Percentiles rank a stretch among this genome's conserved stretches.
phyloP scores from a whole-genome alignment of 2,113 vertebrate species.

The Etheostoma spectabile region DNA sequence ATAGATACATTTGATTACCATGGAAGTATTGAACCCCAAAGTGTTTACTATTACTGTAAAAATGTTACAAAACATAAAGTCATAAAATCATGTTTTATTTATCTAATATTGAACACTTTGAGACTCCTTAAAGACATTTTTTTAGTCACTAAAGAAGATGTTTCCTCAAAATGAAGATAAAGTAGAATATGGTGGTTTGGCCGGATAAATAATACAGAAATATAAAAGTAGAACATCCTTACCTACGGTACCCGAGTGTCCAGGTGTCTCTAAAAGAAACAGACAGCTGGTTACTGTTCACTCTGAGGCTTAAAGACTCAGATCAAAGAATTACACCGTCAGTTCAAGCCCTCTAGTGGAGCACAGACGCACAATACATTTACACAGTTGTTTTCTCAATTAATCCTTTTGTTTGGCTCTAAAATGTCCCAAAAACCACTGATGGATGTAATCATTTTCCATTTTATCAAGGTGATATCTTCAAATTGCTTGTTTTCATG shows the following conservation, averaged over 20 bases:
- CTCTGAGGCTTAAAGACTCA: neutral
- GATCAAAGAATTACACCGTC: neutral
- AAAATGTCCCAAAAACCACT: neutral
- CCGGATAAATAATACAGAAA: neutral
- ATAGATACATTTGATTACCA: neutral
- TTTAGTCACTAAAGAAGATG: neutral
- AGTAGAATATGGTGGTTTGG: neutral
- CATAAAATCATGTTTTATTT: neutral
- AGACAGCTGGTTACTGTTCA: neutral
- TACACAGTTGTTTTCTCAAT: neutral
- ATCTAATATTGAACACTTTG: no score
- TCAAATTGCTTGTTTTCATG: no score
- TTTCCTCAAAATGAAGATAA: no score
- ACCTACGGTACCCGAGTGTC: rapidly evolving
- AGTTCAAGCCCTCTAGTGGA: neutral
- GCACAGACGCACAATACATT: neutral
- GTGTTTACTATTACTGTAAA: no score
- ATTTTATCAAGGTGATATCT: no score
- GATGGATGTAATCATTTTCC: neutral
- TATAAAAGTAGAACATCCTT: neutral
- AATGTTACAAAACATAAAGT: no score
- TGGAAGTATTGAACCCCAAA: neutral
- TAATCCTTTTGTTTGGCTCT: neutral
- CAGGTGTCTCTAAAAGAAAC: rapidly evolving
- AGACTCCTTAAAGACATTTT: neutral